These are phyloP conservation scores for Dolichoris vasculosae DNA, from an alignment of 1,140 invertebrate genomes.

Conservation along the genomic window DNA sequence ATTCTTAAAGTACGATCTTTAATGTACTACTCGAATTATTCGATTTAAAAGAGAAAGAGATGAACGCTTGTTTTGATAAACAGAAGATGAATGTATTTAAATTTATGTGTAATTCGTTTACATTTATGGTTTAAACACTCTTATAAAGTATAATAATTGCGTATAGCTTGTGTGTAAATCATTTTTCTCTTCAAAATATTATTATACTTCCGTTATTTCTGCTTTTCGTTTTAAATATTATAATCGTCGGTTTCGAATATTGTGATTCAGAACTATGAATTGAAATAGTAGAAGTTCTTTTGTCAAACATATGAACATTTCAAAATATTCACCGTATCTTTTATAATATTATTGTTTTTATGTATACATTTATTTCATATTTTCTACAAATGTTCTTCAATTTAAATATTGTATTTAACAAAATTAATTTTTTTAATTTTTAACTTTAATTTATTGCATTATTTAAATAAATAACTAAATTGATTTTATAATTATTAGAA, in stretches of 20 bases:
- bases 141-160: slow-evolving; percentile 35
- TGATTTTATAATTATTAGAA: too few relatives aligned
- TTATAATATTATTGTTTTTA: not conserved
- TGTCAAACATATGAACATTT: not conserved
- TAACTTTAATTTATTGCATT: too few relatives aligned
- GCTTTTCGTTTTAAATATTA: not conserved
- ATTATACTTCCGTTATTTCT: not conserved
- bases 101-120: slow-evolving; percentile 15
- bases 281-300: not conserved
- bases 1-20: slow-evolving; percentile 56
- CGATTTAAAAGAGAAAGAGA: slow-evolving; percentile 28
- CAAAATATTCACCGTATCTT: not conserved
- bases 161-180: slow-evolving; percentile 14
- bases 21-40: slow-evolving; percentile 43
- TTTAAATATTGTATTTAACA: too few relatives aligned
- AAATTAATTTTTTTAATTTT: too few relatives aligned
- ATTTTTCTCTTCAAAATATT: slow-evolving; percentile 24
- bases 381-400: not conserved
- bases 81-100: slow-evolving; percentile 29
- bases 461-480: too few relatives aligned
- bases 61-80: not conserved
- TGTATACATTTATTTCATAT: not conserved
- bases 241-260: not conserved
- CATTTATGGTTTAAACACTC: not conserved
- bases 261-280: not conserved